Base-by-base conservation (phyloP, 1,140 invertebrate genomes). In the Sycophila sp. region DNA sequence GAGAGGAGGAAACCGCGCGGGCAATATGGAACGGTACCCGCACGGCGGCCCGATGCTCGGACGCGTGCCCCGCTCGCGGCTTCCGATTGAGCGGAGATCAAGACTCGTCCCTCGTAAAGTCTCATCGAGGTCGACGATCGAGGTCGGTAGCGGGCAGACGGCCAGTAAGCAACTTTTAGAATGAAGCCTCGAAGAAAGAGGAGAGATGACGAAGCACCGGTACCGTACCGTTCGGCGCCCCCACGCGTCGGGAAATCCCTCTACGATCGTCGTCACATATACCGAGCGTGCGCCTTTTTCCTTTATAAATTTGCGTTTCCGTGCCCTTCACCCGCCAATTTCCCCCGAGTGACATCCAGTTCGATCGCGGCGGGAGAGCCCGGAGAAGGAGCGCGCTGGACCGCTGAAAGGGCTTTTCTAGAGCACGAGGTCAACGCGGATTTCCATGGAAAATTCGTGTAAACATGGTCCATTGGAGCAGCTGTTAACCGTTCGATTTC, bases 81-180 rank as follows among this genome's bases (percentile, higher is more conserved):
- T 51, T 30, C 38, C 47, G 10, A 13, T 30, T 55, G 22, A 53
- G 15, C 19, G 42, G 49, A 13, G 36, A n/a, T n/a, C n/a, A 10
- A 22, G 42, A 17, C 42, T 6, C 42, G 19, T 47, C 0, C 7
- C 53, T 56, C 64, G 65, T 68, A 56, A 73, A 69, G 32, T 56
- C 58, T 73, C 75, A 81, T 78, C 73, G 76, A 77, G 77, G 80
- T 71, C 73, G 72, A 24, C 69, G 66, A 81, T 77, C 69, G 74
- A 73, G 78, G 80, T 77, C 79, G 67, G 70, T 63, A 71, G 76
- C n/a, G n/a, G n/a, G n/a, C n/a, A n/a, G n/a, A n/a, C n/a, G n/a
- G n/a, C n/a, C n/a, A n/a, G n/a, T n/a, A n/a, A n/a, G n/a, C n/a
- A n/a, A n/a, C n/a, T 77, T 75, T 77, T 66, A 76, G 42, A 26